Evolutionary conservation across 2,113 vertebrate species (phyloP).

Genomic region (Nesospiza acunhae): DNA sequence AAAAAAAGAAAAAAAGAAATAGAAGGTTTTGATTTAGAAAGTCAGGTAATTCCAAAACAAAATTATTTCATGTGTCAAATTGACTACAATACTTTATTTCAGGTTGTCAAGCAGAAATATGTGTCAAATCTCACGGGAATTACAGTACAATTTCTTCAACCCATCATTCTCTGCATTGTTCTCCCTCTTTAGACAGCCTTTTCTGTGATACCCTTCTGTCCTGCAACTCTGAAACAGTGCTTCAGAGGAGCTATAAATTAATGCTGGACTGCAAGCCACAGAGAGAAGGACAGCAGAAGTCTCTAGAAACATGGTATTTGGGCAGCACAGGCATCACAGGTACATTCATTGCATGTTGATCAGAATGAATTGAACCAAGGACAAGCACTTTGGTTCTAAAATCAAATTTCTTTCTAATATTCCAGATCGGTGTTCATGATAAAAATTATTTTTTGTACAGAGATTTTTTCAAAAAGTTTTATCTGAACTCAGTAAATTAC

Average conservation of each 20-base stretch:
- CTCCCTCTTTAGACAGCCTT: background rate
- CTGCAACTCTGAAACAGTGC: background rate
- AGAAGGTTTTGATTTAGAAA: background rate
- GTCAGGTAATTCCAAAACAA: background rate
- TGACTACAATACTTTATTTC: background rate
- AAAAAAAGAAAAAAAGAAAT: background rate
- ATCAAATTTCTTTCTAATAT: background rate
- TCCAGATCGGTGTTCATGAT: background rate
- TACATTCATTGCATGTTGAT: background rate
- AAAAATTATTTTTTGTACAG: background rate
- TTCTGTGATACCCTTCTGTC: background rate
- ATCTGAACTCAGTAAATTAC: background rate
- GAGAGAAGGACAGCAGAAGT: background rate
- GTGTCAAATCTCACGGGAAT: background rate
- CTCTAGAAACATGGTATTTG: background rate
- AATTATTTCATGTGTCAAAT: background rate
- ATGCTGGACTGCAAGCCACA: background rate
- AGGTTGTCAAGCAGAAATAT: background rate
- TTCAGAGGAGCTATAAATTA: background rate
- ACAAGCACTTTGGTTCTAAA: background rate
- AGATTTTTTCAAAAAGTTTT: background rate
- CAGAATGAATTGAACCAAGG: background rate
- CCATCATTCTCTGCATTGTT: background rate
- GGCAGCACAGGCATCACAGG: background rate
- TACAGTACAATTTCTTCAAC: background rate